Evolutionary conservation across 2,797 vertebrate species (phyloP).

Genomic region (Bufotes viridis): DNA sequence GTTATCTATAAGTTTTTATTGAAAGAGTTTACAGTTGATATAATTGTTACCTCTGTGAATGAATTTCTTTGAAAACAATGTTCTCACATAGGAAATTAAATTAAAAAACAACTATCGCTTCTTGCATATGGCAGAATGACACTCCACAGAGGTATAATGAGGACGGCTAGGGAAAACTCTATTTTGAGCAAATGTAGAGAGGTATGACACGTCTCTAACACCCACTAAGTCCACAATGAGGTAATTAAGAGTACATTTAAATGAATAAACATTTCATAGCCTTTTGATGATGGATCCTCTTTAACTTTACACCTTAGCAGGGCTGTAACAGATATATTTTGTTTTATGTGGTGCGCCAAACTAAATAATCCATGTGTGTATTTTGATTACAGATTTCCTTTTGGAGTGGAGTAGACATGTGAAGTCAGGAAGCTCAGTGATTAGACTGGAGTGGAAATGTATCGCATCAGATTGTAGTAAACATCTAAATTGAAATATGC

Average conservation of each 20-base stretch:
- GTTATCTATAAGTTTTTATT: conserved; percentile 18
- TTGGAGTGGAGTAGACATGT: background rate
- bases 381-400: conserved; percentile 12
- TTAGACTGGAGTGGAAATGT: background rate
- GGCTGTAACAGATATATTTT: background rate
- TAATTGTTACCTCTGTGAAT: conserved; percentile 40
- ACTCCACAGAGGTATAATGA: conserved; percentile 34
- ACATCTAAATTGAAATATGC: background rate
- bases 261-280: background rate
- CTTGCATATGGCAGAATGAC: conserved; percentile 32
- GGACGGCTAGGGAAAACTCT: conserved; percentile 22
- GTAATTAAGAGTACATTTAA: background rate
- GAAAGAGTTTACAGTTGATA: background rate
- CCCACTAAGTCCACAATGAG: conserved; percentile 8
- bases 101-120: conserved; percentile 21
- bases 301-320: background rate
- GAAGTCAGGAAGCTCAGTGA: conserved; percentile 8
- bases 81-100: conserved; percentile 30
- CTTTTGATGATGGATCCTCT: conserved; percentile 8
- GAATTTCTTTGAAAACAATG: conserved; percentile 11
- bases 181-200: background rate
- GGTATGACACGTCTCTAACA: background rate
- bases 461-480: background rate
- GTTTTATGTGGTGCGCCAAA: background rate
- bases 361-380: conserved; percentile 9